phyloP scores from a whole-genome alignment of 1,140 invertebrate genomes.

The Alviniconcha marisindica region DNA sequence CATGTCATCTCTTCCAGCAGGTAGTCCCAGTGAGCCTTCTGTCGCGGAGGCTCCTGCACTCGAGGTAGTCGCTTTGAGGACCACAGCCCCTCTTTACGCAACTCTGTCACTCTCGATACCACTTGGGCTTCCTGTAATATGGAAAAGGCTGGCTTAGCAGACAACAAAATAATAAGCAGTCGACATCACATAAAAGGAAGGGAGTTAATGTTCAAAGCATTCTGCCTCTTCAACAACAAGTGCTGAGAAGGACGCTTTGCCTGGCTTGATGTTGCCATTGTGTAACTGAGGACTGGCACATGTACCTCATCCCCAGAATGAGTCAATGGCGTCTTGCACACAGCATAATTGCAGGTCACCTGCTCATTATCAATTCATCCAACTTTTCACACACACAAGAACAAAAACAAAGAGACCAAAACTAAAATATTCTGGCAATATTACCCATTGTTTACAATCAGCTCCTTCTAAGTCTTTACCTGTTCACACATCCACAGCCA shows the following conservation, averaged over 20 bases:
- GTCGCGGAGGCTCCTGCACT: constrained; percentile 90
- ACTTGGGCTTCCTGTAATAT: constrained; percentile 90
- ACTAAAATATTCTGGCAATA: neutral
- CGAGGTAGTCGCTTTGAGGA: constrained; percentile 93
- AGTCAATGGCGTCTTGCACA: constrained; percentile 59
- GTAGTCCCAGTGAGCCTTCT: constrained; percentile 99
- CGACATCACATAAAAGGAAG: too few relatives aligned
- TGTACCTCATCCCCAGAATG: constrained; percentile 54
- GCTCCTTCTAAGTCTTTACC: too few relatives aligned
- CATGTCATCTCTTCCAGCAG: constrained; percentile 99
- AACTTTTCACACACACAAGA: neutral
- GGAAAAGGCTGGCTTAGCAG: too few relatives aligned
- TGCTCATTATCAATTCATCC: too few relatives aligned
- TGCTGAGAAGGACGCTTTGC: constrained; percentile 6
- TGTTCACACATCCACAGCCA: too few relatives aligned
- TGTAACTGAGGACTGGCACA: constrained; percentile 50
- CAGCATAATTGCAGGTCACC: too few relatives aligned
- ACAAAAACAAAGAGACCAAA: neutral
- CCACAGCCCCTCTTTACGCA: constrained; percentile 91
- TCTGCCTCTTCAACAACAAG: constrained; percentile 7
- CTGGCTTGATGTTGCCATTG: constrained; percentile 56
- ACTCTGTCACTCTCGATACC: constrained; percentile 90
- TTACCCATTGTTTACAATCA: too few relatives aligned
- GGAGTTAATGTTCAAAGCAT: too few relatives aligned
- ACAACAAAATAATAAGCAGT: too few relatives aligned